A percentile compares a stretch with the other conserved stretches of the same genome.
These are phyloP conservation scores for mouse (Mus musculus) DNA, from an alignment of 2,113 vertebrate species.

Conservation along the genomic window DNA sequence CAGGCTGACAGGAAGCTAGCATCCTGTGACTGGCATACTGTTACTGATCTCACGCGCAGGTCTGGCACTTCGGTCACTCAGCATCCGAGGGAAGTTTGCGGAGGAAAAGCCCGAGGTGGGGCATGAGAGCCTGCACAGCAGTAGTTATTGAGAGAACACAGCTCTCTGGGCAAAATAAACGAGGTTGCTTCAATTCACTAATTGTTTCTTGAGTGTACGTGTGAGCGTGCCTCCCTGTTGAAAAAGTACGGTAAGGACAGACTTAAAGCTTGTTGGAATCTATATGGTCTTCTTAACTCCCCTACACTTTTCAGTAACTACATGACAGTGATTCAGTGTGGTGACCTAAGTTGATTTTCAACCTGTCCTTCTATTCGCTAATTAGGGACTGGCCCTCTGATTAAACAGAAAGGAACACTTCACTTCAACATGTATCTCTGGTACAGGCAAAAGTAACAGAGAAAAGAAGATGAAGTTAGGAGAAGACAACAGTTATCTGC, in stretches of 20 bases:
- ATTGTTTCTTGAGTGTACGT: neutral
- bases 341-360: neutral
- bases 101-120: neutral
- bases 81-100: conserved; percentile 40
- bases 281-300: conserved; percentile 45
- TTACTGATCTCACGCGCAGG: neutral
- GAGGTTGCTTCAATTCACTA: conserved; percentile 14
- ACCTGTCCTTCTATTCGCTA: conserved; percentile 25
- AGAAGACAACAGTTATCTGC: conserved; percentile 46
- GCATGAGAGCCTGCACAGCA: too few species aligned
- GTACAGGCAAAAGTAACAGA: conserved; percentile 55
- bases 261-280: neutral
- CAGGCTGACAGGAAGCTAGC: neutral
- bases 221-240: neutral
- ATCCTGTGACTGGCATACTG: neutral
- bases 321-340: conserved; percentile 78
- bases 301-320: conserved; percentile 54
- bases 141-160: conserved; percentile 4
- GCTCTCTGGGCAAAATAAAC: conserved; percentile 45
- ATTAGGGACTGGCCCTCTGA: conserved; percentile 68
- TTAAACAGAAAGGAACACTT: conserved; percentile 73
- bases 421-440: conserved; percentile 62
- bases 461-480: conserved; percentile 62
- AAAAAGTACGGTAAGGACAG: neutral
- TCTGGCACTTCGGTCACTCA: conserved; percentile 9